A percentile compares a stretch with the other conserved stretches of the same genome.
Evolutionary conservation across 2,888 invertebrate genomes (phyloP).

Genomic region (Drosophila monieri): DNA sequence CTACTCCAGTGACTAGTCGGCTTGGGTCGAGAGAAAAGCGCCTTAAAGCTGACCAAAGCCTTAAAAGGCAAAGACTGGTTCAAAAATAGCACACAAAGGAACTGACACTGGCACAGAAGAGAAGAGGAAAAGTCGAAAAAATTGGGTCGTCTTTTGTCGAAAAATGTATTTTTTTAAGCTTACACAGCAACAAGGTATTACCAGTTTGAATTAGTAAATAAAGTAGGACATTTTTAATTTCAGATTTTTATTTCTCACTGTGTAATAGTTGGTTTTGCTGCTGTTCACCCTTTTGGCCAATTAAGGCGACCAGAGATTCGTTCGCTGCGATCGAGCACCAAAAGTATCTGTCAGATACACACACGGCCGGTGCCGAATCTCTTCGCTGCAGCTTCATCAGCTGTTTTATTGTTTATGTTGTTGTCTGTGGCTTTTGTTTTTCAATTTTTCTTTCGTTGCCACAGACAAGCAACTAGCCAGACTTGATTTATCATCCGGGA

Average conservation of each 20-base stretch:
- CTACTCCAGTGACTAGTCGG: slow-evolving; percentile 2
- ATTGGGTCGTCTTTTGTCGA: slow-evolving; percentile 17
- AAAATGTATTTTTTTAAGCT: background rate
- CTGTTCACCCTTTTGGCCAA: slow-evolving; percentile 57
- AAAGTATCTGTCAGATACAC: slow-evolving; percentile 54
- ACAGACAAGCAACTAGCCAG: slow-evolving; percentile 48
- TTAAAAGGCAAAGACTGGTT: slow-evolving; percentile 53
- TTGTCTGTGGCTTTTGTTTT: slow-evolving; percentile 59
- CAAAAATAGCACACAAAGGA: slow-evolving; percentile 50
- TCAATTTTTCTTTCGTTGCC: slow-evolving; percentile 49
- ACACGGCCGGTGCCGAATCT: background rate
- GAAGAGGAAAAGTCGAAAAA: slow-evolving; percentile 13
- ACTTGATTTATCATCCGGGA: slow-evolving; percentile 68
- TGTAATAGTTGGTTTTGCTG: slow-evolving; percentile 24
- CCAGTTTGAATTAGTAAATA: too few relatives aligned
- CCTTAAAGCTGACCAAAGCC: slow-evolving; percentile 24
- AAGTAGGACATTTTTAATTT: too few relatives aligned
- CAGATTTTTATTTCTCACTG: background rate
- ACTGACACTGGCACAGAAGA: slow-evolving; percentile 32
- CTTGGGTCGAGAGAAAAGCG: slow-evolving; percentile 38
- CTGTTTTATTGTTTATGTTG: slow-evolving; percentile 71
- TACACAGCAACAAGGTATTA: background rate
- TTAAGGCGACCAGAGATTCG: slow-evolving; percentile 55
- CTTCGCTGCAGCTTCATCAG: slow-evolving; percentile 56
- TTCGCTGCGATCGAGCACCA: slow-evolving; percentile 49